Evolutionary conservation across 2,113 vertebrate genomes (phyloP), one percentile per base, ranked within the genome.

Genomic region (Oreochromis niloticus): DNA sequence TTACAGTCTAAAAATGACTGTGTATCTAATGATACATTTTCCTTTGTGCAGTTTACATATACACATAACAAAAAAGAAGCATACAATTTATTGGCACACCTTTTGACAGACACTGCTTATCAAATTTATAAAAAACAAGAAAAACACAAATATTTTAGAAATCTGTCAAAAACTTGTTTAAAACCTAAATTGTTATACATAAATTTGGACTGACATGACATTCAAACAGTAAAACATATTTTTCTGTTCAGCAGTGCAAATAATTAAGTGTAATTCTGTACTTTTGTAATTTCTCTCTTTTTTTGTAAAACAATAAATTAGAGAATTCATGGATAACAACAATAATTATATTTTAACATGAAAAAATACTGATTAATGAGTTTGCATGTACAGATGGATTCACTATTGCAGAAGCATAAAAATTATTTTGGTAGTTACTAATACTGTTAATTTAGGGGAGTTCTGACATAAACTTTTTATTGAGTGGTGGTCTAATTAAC

Each of bases 31-130:
- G n/a, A 14, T 43, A 71, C 1, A 16, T 0, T 27, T 71, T 71
- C 8, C 0, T 27, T 27, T 27, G 66, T 6, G 7, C n/a, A 39
- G 39, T 71, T 43, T 24, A 1, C 12, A 27, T 1, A 68, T 68
- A 0, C n/a, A 24, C 4, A 41, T 41, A 22, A 66, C 34, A 63
- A 63, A 4, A 1, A 8, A 68, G 9, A 63, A 24, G n/a, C 0
- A 0, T 41, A 41, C 6, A 71, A 43, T 71, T 43, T 6, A 14
- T 41, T 22, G 24, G 16, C 22, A 46, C 22, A 73, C 68, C 0
- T 0, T 46, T 46, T 73, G 68, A 0, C 22, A 73, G 46, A 14
- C 22, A 46, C 1, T 22, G 12, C 13, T 24, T 16, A 73, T 46
- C n/a, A 27, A 73, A 73, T 73, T 22, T 43, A 16, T 73, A 24